These are phyloP conservation scores for Dendrocincla fuliginosa DNA, from an alignment of 2,797 vertebrate genomes.

Conservation along the genomic window DNA sequence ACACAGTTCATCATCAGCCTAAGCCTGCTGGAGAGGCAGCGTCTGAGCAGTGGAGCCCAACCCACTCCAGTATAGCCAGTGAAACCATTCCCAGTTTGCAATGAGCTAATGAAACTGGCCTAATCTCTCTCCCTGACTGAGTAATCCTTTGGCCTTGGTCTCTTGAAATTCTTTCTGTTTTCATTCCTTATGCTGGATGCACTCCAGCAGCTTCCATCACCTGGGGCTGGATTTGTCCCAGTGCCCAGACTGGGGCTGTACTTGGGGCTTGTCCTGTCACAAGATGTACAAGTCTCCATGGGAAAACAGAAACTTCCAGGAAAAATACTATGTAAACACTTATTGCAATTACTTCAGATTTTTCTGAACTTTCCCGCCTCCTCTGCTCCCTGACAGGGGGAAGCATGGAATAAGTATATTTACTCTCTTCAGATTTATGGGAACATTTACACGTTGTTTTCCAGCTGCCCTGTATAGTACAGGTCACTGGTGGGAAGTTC, in stretches of 20 bases:
- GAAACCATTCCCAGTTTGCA: neutral
- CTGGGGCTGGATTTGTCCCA: fast-evolving
- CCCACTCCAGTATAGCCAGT: neutral
- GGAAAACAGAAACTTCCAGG: neutral
- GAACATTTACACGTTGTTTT: fast-evolving
- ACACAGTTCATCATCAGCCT: fast-evolving
- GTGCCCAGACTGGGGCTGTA: fast-evolving
- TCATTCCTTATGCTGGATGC: neutral
- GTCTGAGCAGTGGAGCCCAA: neutral
- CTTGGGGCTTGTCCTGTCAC: neutral
- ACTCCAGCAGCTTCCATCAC: neutral
- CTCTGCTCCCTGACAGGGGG: neutral
- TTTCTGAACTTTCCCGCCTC: neutral
- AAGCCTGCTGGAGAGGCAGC: neutral
- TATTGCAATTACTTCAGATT: neutral
- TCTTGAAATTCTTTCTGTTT: neutral
- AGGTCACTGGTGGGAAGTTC: neutral
- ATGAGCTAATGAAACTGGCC: neutral
- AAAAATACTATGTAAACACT: neutral
- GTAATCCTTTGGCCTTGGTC: neutral
- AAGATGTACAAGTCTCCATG: fast-evolving
- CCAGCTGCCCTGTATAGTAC: fast-evolving
- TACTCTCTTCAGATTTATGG: neutral
- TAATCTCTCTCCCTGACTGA: neutral
- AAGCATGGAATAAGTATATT: neutral